Conservation (phyloP, 2,113 vertebrate genomes). For the Dolichallabes microphthalmus region DNA sequence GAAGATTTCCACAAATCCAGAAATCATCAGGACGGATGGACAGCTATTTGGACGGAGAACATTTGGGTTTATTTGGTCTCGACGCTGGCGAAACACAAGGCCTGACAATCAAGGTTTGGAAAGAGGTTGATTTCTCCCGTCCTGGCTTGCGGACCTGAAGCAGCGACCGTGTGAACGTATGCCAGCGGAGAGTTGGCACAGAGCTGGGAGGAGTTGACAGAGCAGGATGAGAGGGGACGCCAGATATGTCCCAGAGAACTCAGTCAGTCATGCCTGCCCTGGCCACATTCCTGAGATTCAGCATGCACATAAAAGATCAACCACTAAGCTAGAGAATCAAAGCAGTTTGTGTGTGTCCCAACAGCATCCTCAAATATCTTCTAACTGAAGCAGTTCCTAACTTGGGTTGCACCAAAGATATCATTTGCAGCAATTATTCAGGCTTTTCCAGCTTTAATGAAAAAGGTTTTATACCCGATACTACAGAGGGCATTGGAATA, state of each 20-base stretch:
- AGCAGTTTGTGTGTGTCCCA: neutral
- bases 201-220: slow-evolving; percentile 11
- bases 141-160: slow-evolving; percentile 59
- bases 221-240: slow-evolving; percentile 41
- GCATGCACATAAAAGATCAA: slow-evolving; percentile 44
- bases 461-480: neutral
- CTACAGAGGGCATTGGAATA: too few species aligned
- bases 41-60: slow-evolving; percentile 45
- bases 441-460: neutral
- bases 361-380: neutral
- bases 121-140: slow-evolving; percentile 58
- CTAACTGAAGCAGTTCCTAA: neutral
- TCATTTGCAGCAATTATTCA: neutral
- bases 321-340: slow-evolving; percentile 45
- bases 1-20: slow-evolving; percentile 26
- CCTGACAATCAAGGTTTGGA: slow-evolving; percentile 66
- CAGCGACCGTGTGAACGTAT: slow-evolving; percentile 64
- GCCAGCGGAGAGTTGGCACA: slow-evolving; percentile 57
- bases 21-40: slow-evolving; percentile 30
- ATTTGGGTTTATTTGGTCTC: slow-evolving; percentile 48
- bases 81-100: slow-evolving; percentile 41
- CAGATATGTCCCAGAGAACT: slow-evolving; percentile 62
- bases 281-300: slow-evolving; percentile 66
- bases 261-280: slow-evolving; percentile 57
- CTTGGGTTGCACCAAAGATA: neutral